phyloP scores from a whole-genome alignment of 2,888 invertebrate genomes.

The Caenorhabditis imperialis region DNA sequence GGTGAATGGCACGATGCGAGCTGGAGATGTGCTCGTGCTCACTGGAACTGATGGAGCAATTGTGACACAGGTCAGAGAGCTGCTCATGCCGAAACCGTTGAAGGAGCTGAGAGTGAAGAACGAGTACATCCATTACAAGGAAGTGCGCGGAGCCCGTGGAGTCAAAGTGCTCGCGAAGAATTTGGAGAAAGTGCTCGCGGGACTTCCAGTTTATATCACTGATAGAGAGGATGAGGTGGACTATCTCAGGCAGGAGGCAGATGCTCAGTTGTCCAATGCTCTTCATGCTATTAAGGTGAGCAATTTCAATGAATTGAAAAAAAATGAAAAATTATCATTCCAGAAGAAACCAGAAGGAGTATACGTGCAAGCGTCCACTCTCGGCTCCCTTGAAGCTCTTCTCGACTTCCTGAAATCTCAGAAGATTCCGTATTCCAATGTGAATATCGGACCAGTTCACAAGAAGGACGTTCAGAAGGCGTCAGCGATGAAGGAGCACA shows the following conservation, averaged over 20 bases:
- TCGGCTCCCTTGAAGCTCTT: conserved; percentile 96
- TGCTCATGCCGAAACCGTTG: conserved; percentile 97
- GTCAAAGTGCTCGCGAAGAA: conserved; percentile 98
- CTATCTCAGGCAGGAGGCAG: conserved; percentile 88
- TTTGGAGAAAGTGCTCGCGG: conserved; percentile 88
- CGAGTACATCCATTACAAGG: conserved; percentile 91
- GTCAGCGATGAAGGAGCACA: conserved; percentile 99
- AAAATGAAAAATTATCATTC: too few relatives aligned
- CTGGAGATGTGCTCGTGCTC: conserved; percentile 93
- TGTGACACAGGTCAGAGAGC: conserved; percentile 94
- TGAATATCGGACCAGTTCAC: conserved; percentile 98
- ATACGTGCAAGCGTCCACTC: conserved; percentile 99
- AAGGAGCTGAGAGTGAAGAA: conserved; percentile 92
- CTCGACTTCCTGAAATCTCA: conserved; percentile 91
- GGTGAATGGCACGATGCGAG: conserved; percentile 92
- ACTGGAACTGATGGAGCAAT: conserved; percentile 99
- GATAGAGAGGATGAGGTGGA: conserved; percentile 95
- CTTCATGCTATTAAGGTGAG: conserved; percentile 88
- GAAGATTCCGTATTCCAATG: conserved; percentile 97
- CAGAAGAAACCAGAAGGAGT: conserved; percentile 89
- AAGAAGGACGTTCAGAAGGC: conserved; percentile 99
- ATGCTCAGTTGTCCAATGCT: conserved; percentile 89
- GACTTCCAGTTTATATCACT: conserved; percentile 92
- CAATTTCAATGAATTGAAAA: too few relatives aligned
- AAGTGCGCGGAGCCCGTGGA: conserved; percentile 95